Evolutionary conservation across 2,888 invertebrate species (phyloP).

Genomic region (Acrocyrtus sp.): DNA sequence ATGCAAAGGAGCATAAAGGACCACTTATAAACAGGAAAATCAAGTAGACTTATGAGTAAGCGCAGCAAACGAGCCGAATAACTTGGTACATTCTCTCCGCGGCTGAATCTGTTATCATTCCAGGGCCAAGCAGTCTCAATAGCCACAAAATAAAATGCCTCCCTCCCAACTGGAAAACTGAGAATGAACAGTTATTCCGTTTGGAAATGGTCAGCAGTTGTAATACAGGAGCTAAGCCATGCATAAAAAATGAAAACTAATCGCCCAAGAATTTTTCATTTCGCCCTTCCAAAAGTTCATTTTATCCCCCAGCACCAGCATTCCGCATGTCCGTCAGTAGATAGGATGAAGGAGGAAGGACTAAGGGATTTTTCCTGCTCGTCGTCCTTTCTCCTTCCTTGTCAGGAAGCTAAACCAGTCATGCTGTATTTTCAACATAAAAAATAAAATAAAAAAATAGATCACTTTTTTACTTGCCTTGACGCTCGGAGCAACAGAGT

Average conservation of each 20-base stretch:
- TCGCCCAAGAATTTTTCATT: slow-evolving; percentile 47
- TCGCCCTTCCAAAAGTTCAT: background rate
- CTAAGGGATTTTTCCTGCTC: no score
- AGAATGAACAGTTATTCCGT: no score
- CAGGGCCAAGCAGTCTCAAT: no score
- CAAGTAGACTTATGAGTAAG: no score
- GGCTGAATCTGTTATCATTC: no score
- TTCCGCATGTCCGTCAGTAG: background rate
- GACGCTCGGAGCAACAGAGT: slow-evolving; percentile 84
- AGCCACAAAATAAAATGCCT: no score
- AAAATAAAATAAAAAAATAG: background rate
- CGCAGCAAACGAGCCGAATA: no score
- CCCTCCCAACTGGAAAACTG: background rate
- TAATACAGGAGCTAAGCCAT: slow-evolving; percentile 12
- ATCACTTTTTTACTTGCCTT: slow-evolving; percentile 70
- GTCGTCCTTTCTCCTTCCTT: no score
- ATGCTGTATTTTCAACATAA: background rate
- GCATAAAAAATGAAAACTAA: slow-evolving; percentile 46
- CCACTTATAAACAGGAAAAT: slow-evolving; percentile 23
- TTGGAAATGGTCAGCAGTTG: slow-evolving; percentile 24
- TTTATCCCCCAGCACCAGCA: background rate
- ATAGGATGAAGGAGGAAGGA: no score
- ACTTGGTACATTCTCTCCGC: no score
- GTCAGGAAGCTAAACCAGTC: background rate
- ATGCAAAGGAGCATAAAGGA: slow-evolving; percentile 30